These are phyloP conservation scores for Dermolepida albohirtum DNA, from an alignment of 2,888 invertebrate genomes.

Conservation along the genomic window DNA sequence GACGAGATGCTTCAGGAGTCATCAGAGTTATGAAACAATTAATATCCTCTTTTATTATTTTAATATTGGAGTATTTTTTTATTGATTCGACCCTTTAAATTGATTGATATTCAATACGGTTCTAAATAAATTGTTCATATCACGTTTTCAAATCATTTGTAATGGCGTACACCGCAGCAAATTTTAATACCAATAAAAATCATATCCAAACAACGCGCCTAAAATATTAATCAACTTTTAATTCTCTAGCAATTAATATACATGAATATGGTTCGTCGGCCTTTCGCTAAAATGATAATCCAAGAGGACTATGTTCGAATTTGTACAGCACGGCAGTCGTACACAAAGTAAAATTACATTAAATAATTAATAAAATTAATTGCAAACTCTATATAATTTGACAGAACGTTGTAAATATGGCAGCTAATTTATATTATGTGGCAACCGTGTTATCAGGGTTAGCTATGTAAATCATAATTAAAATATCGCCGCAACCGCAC, in stretches of 20 bases:
- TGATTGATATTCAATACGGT: no score
- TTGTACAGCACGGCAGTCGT: background rate
- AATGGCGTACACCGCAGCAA: no score
- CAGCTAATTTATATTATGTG: conserved; percentile 61
- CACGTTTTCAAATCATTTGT: no score
- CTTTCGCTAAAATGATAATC: background rate
- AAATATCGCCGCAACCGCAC: conserved; percentile 61
- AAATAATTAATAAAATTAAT: conserved; percentile 55
- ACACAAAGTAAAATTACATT: conserved; percentile 36
- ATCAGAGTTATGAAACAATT: no score
- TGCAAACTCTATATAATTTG: conserved; percentile 55
- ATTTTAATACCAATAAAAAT: no score
- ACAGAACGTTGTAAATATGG: conserved; percentile 54
- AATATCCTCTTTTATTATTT: no score
- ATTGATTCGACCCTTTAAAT: no score
- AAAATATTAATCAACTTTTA: background rate
- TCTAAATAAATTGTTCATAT: no score
- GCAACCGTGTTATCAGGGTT: conserved; percentile 60
- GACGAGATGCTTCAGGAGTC: no score
- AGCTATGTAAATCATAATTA: conserved; percentile 63
- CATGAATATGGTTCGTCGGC: no score
- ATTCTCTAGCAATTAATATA: background rate
- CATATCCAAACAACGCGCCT: background rate
- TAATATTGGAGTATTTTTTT: no score
- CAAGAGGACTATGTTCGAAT: background rate